Conservation (phyloP, 2,888 invertebrate genomes). For the Cerastis leucographa region DNA sequence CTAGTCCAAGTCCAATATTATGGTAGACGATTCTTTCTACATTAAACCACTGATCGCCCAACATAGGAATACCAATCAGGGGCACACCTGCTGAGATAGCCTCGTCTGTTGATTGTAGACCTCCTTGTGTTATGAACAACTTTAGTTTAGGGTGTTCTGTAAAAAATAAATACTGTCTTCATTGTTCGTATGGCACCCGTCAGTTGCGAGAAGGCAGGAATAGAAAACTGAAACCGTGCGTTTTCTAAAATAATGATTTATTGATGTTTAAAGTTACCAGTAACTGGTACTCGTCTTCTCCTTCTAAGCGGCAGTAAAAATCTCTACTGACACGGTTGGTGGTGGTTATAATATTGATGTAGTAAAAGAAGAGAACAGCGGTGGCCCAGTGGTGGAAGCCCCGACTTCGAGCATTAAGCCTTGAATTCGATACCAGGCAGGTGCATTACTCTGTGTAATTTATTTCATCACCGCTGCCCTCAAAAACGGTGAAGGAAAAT, state of each 20-base stretch:
- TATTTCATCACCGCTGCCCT: too few species aligned
- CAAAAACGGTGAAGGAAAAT: too few species aligned
- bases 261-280: background rate
- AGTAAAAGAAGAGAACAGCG: background rate
- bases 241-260: background rate
- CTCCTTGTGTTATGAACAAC: conserved; percentile 84
- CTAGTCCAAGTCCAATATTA: conserved; percentile 67
- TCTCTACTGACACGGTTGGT: background rate
- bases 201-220: background rate
- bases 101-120: conserved; percentile 83
- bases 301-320: background rate
- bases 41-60: conserved; percentile 81
- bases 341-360: background rate
- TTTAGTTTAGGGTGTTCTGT: conserved; percentile 83
- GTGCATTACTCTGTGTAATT: too few species aligned
- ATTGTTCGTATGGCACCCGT: background rate
- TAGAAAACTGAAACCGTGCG: background rate
- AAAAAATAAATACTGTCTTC: conserved; percentile 30
- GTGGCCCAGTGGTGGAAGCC: too few species aligned
- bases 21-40: conserved; percentile 69
- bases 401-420: too few species aligned
- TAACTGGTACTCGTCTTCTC: background rate
- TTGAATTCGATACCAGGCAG: too few species aligned
- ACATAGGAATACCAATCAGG: conserved; percentile 79
- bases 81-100: conserved; percentile 80